These are phyloP conservation scores for Prinia subflava DNA, from an alignment of 2,113 vertebrate species.

Conservation along the genomic window DNA sequence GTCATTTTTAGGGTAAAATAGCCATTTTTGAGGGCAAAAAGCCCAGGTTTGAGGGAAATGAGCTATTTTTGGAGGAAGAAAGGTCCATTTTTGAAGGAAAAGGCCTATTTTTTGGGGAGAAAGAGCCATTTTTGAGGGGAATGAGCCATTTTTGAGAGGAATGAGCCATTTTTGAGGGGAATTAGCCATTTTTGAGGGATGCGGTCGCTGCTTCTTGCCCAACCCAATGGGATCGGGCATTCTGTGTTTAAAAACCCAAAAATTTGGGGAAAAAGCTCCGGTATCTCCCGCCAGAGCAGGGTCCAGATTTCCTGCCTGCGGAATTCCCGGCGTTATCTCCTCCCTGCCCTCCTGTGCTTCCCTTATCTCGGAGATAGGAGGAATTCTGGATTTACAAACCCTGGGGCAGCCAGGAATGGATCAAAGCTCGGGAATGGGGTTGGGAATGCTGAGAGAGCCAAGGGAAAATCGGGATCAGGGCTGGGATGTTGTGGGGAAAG, in stretches of 20 bases:
- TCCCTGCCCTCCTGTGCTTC: background rate
- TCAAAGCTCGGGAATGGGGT: background rate
- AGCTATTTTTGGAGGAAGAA: accelerated
- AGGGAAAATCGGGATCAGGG: background rate
- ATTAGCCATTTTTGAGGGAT: background rate
- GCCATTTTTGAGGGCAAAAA: background rate
- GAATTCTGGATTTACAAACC: background rate
- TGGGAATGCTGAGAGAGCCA: background rate
- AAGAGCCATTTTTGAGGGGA: background rate
- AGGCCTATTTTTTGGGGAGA: background rate
- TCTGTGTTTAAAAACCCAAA: background rate
- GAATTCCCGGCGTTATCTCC: conserved; percentile 19
- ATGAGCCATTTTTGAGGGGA: background rate
- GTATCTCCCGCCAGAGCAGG: background rate
- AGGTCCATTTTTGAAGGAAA: background rate
- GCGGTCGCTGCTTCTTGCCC: background rate
- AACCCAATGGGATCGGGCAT: background rate
- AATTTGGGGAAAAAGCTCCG: background rate
- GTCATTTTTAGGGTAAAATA: too few relatives aligned
- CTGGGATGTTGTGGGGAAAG: background rate
- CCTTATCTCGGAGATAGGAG: background rate
- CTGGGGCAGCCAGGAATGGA: background rate
- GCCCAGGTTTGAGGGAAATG: background rate
- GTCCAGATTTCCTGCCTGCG: conserved; percentile 4
- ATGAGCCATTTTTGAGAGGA: background rate